These are phyloP conservation scores for Eledona agricola DNA, from an alignment of 2,888 invertebrate species.

Conservation along the genomic window DNA sequence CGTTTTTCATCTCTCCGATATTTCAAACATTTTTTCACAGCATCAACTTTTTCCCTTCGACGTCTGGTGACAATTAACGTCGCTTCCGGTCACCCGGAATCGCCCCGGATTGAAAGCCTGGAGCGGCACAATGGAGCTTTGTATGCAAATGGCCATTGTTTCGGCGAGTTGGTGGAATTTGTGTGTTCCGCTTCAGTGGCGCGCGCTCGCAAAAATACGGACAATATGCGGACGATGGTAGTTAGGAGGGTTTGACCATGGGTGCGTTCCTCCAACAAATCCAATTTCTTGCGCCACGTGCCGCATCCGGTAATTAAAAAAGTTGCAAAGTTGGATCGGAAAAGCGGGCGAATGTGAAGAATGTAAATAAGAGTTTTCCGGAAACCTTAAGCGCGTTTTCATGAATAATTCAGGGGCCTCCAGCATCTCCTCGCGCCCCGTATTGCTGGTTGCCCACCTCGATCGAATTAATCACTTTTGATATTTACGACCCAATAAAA, in stretches of 20 bases:
- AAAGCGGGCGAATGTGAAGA: conserved; percentile 7
- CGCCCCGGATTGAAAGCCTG: conserved; percentile 38
- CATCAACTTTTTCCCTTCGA: neutral
- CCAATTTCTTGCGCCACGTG: too few species aligned
- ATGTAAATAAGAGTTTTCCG: conserved; percentile 16
- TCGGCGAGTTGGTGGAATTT: conserved; percentile 52
- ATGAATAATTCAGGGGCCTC: conserved; percentile 20
- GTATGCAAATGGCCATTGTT: conserved; percentile 54
- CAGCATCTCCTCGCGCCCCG: too few species aligned
- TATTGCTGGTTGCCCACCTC: too few species aligned
- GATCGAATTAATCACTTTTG: conserved; percentile 5
- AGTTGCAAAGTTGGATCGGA: neutral
- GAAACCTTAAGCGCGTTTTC: conserved; percentile 8
- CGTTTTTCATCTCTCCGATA: conserved; percentile 7
- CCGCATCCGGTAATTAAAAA: neutral
- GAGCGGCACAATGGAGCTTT: conserved; percentile 52
- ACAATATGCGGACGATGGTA: conserved; percentile 37
- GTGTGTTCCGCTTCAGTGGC: conserved; percentile 47
- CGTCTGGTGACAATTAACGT: conserved; percentile 25
- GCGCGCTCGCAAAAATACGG: conserved; percentile 39
- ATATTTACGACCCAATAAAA: conserved; percentile 12
- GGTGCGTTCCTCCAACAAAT: too few species aligned
- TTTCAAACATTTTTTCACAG: conserved; percentile 14
- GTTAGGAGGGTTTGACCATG: too few species aligned
- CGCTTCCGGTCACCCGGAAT: conserved; percentile 33